phyloP scores from a whole-genome alignment of 2,797 vertebrate genomes.

The Poeciliopsis turneri region DNA sequence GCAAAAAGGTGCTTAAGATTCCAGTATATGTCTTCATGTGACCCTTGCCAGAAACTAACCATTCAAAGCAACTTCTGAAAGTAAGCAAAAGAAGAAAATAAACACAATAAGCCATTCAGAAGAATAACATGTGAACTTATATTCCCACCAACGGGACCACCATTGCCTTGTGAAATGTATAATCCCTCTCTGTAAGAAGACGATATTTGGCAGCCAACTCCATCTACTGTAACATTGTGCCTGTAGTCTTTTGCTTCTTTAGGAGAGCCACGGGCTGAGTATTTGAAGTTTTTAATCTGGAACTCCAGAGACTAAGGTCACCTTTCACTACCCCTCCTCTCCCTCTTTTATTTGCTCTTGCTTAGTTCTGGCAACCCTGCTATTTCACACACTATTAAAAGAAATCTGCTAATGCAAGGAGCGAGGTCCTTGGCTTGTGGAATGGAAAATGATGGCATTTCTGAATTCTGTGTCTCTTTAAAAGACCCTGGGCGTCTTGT shows the following conservation, averaged over 20 bases:
- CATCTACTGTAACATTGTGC: constrained; percentile 70
- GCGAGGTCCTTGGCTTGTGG: constrained; percentile 70
- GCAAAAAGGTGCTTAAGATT: neutral
- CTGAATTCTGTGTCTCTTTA: constrained; percentile 76
- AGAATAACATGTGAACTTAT: constrained; percentile 71
- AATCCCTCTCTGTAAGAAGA: constrained; percentile 75
- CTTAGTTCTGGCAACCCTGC: constrained; percentile 73
- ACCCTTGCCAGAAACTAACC: neutral
- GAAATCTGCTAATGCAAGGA: constrained; percentile 75
- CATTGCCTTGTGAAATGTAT: constrained; percentile 72
- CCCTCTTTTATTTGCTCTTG: constrained; percentile 76
- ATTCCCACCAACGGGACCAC: constrained; percentile 68
- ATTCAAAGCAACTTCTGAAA: constrained; percentile 44
- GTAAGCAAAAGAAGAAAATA: constrained; percentile 44
- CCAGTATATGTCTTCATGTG: neutral
- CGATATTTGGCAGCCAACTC: constrained; percentile 75
- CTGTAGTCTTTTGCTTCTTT: constrained; percentile 74
- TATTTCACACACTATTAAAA: constrained; percentile 83
- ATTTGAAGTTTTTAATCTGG: constrained; percentile 82
- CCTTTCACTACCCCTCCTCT: constrained; percentile 64
- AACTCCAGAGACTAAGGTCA: constrained; percentile 79
- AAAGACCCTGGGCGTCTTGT: constrained; percentile 75
- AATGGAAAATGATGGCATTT: constrained; percentile 79
- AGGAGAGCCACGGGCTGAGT: constrained; percentile 72
- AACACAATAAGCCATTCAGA: constrained; percentile 55